Percentiles rank a stretch among this genome's conserved stretches.
These are phyloP conservation scores for Pogonus chalceus DNA, from an alignment of 1,140 invertebrate genomes.

Conservation along the genomic window DNA sequence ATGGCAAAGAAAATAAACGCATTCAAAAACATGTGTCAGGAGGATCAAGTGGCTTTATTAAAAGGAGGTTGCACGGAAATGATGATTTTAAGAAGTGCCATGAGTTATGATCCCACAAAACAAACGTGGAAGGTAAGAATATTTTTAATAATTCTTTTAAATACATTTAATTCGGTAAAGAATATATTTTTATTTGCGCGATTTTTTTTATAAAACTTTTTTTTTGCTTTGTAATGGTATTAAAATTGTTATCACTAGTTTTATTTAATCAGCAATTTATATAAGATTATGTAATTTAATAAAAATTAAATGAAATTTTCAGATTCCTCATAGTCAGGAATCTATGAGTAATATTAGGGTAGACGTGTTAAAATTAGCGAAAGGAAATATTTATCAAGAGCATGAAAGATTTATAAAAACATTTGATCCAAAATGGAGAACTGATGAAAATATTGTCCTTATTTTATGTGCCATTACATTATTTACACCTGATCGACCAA, in stretches of 20 bases:
- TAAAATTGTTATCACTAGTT: too few species aligned
- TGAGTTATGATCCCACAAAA: conserved; percentile 77
- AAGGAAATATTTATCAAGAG: conserved; percentile 75
- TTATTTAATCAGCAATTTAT: too few species aligned
- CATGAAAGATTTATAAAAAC: conserved; percentile 71
- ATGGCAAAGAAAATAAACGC: conserved; percentile 84
- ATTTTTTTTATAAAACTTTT: too few species aligned
- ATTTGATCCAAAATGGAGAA: conserved; percentile 67
- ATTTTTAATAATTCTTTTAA: conserved; percentile 5
- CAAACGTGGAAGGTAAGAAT: conserved; percentile 71
- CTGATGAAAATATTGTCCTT: conserved; percentile 80
- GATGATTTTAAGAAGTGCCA: conserved; percentile 80
- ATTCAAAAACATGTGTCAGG: conserved; percentile 83
- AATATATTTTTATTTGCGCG: too few species aligned
- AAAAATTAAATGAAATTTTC: conserved; percentile 17
- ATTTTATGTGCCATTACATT: conserved; percentile 82
- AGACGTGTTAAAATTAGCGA: conserved; percentile 76
- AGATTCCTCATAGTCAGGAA: conserved; percentile 66
- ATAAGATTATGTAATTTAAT: too few species aligned
- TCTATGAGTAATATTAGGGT: conserved; percentile 64
- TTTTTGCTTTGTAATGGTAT: too few species aligned
- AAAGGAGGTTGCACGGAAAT: conserved; percentile 87
- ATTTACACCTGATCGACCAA: conserved; percentile 72
- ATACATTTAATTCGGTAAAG: too few species aligned
- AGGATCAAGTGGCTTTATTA: conserved; percentile 79